Base-by-base conservation (phyloP, 2,888 invertebrate genomes). In the Tanytarsus gracilentus region DNA sequence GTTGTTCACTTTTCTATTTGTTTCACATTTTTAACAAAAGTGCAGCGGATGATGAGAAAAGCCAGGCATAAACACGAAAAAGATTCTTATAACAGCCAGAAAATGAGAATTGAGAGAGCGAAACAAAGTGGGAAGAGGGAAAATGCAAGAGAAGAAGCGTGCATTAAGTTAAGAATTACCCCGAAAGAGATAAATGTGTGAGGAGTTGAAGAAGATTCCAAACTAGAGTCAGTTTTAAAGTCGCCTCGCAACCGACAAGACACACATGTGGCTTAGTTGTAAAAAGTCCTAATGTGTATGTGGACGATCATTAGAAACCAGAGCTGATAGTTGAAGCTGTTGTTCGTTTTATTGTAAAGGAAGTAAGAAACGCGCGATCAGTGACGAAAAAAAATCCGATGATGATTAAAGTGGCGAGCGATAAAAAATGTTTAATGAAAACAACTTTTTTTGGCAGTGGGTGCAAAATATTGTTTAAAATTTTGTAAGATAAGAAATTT, bases 151-250 rank as follows among this genome's bases (percentile, higher is more conserved):
- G 33, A 33, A 11, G n/a, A 33, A 33, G 36, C 36, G 7, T n/a
- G 36, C 36, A 36, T 14, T 36, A 40, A 44, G 21, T 11, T 44
- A 18, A 18, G 44, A n/a, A 49, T 44, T 11, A 11, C 9, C 18
- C 18, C 11, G 26, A 16, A 25, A 49, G 49, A 49, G 25, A 18
- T 49, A 16, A 27, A 14, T 49, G 26, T 49, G 8, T n/a, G 26
- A 49, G 14, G 18, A 40, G 18, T 29, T 52, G 4, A 52, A 52
- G 52, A 55, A 55, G 33, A 55, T 40, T 25, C 55, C 40, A 33
- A 39, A 44, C 27, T 55, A 40, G 40, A 55, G 40, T 55, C 55
- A 55, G 55, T 55, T 55, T 40, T 25, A 39, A 55, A 40, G 40
- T 40, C 40, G 55, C 40, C 40, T 55, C 11, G 14, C 55, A 40